Percentiles rank a stretch among this genome's conserved stretches.
phyloP scores from a whole-genome alignment of 2,888 invertebrate species.

The Euzophera pinguis region DNA sequence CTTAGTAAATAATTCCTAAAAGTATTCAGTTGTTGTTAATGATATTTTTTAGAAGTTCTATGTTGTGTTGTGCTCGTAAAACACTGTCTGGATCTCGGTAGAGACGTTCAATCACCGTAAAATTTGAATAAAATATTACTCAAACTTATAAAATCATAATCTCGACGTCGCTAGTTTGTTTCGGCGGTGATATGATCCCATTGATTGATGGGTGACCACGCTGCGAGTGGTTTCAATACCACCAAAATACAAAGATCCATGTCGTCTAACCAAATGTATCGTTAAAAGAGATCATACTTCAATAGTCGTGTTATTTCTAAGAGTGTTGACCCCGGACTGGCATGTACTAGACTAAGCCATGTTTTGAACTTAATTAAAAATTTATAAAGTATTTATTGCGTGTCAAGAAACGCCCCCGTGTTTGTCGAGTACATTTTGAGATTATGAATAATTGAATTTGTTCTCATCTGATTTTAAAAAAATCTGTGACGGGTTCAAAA shows the following conservation, averaged over 20 bases:
- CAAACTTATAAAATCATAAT: conserved; percentile 74
- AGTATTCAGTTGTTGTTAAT: too few relatives aligned
- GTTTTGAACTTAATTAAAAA: conserved; percentile 75
- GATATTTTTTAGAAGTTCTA: conserved; percentile 29
- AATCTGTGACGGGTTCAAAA: conserved; percentile 20
- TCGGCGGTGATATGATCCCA: conserved; percentile 73
- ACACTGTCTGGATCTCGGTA: conserved; percentile 48
- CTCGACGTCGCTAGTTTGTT: conserved; percentile 60
- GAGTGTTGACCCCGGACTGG: conserved; percentile 68
- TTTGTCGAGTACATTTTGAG: conserved; percentile 52
- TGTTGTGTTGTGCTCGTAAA: conserved; percentile 37
- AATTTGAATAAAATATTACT: conserved; percentile 78
- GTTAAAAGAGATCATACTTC: conserved; percentile 37
- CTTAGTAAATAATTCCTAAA: too few relatives aligned
- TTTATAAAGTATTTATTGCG: conserved; percentile 66
- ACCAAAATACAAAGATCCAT: conserved; percentile 34
- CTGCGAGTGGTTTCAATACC: conserved; percentile 47
- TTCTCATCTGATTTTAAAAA: conserved; percentile 22
- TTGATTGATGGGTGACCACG: conserved; percentile 79
- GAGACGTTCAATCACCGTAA: conserved; percentile 71
- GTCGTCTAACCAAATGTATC: conserved; percentile 21
- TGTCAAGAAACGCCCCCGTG: conserved; percentile 57
- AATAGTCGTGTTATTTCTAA: conserved; percentile 51
- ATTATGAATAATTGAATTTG: conserved; percentile 41
- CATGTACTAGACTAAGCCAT: conserved; percentile 55